Evolutionary conservation across 1,140 invertebrate species (phyloP), one percentile per base, ranked within the genome.

Genomic region (Bombus superbus): DNA sequence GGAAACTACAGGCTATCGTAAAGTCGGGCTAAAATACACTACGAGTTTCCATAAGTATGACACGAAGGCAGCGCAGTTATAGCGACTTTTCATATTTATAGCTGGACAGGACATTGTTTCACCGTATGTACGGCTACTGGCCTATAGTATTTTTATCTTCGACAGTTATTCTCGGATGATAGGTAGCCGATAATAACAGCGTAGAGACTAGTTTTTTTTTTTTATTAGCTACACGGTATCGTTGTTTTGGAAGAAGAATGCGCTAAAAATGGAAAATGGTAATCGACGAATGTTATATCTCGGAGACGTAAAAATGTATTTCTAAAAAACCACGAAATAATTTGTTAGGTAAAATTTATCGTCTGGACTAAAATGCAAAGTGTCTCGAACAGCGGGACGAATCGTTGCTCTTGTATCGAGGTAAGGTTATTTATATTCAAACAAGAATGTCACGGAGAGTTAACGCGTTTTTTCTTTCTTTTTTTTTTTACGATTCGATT

Each of bases 61-160:
- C 15, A 66, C 25, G 42, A 35, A 77, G n/a, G 62, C 32, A 32
- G 44, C 35, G 18, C n/a, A 22, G 40, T 84, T 59, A 38, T 68
- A 84, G 40, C 32, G n/a, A 32, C 4, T 35, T 62, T 73, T 38
- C 57, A 38, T 85, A 85, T 85, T 85, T 85, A 85, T 85, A 85
- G 53, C 32, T 6, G 40, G 32, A 40, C 25, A 35, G 74, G 66
- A 77, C n/a, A 53, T 80, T 64, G 42, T 73, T 85, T 62, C 5
- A 38, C 68, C 38, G 11, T 35, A 40, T n/a, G 66, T 59, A 38
- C 32, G 66, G n/a, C 66, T 57, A 84, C 28, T 79, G 83, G 15
- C 83, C 76, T 42, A 32, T 25, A 62, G 77, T 80, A 73, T 85
- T 85, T 71, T 62, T 59, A 72, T 62, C 53, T 25, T 47, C 18